Evolutionary conservation across 2,113 vertebrate species (phyloP).

Genomic region (Xiphophorus maculatus): DNA sequence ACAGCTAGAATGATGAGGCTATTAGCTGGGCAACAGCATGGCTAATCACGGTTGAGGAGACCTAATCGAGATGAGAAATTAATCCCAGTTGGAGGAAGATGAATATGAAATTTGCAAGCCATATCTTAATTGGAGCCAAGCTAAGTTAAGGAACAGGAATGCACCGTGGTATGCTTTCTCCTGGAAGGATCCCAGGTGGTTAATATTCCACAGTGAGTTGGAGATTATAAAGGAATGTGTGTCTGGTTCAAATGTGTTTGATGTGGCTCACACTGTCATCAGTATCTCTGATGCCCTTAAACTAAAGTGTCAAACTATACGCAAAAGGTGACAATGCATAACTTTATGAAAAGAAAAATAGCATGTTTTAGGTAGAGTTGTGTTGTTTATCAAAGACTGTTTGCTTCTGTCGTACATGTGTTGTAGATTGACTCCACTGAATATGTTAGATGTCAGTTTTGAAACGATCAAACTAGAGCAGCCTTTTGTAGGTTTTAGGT

Average conservation of each 20-base stretch:
- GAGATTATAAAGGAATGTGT: constrained; percentile 63
- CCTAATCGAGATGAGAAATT: constrained; percentile 36
- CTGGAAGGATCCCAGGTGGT: constrained; percentile 60
- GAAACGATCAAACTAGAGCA: constrained; percentile 5
- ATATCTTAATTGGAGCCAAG: constrained; percentile 61
- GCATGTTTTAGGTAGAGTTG: constrained; percentile 41
- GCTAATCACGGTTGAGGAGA: constrained; percentile 49
- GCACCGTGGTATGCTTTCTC: constrained; percentile 47
- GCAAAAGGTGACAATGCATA: constrained; percentile 42
- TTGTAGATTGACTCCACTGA: not conserved
- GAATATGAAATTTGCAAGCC: constrained; percentile 46
- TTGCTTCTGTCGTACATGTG: constrained; percentile 24
- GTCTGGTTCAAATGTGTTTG: constrained; percentile 65
- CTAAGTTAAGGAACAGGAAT: constrained; percentile 52
- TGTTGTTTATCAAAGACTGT: constrained; percentile 41
- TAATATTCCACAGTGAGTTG: constrained; percentile 53
- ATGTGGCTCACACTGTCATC: constrained; percentile 46
- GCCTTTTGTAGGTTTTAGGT: constrained; percentile 4
- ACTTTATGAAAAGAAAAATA: constrained; percentile 37
- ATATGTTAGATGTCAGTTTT: constrained; percentile 24
- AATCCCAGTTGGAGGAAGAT: constrained; percentile 55
- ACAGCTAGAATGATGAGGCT: constrained; percentile 53
- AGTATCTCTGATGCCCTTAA: constrained; percentile 43
- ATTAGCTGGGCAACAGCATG: constrained; percentile 54
- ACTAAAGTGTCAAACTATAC: constrained; percentile 42